phyloP scores from a whole-genome alignment of 2,113 vertebrate species.

The Pterophyllum scalare region DNA sequence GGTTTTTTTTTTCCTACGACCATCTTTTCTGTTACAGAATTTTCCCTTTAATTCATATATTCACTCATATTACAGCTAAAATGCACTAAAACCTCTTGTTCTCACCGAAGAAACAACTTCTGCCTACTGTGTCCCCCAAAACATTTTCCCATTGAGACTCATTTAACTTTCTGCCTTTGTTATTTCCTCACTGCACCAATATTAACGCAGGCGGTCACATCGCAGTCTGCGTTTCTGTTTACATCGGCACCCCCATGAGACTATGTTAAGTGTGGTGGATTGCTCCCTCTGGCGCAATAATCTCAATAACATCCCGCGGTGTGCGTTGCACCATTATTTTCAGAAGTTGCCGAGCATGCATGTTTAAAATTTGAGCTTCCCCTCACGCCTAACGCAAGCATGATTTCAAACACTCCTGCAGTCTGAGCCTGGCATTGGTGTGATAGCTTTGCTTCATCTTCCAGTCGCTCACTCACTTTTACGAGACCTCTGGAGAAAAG shows the following conservation, averaged over 20 bases:
- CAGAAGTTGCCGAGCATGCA: background rate
- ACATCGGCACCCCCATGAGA: background rate
- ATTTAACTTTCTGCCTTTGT: too few species aligned
- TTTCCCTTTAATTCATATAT: too few species aligned
- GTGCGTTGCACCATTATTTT: constrained; percentile 7
- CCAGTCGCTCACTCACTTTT: constrained; percentile 74
- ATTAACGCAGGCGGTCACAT: background rate
- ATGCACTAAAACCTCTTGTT: too few species aligned
- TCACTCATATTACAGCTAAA: too few species aligned
- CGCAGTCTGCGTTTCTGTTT: background rate
- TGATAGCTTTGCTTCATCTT: background rate
- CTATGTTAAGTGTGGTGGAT: background rate
- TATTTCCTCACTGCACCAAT: background rate
- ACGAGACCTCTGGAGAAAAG: constrained; percentile 89
- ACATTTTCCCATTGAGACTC: too few species aligned
- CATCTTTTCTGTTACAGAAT: background rate
- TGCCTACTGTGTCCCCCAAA: too few species aligned
- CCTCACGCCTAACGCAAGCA: background rate
- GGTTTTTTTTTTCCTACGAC: background rate
- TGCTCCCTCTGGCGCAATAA: background rate
- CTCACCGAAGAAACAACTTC: too few species aligned
- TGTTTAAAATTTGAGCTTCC: background rate
- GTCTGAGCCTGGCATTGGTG: background rate
- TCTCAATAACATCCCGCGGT: background rate
- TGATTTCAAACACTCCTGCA: background rate